Percentiles rank a stretch among this genome's conserved stretches.
Evolutionary conservation across 2,888 invertebrate genomes (phyloP).

Genomic region (Heliconius cydno): DNA sequence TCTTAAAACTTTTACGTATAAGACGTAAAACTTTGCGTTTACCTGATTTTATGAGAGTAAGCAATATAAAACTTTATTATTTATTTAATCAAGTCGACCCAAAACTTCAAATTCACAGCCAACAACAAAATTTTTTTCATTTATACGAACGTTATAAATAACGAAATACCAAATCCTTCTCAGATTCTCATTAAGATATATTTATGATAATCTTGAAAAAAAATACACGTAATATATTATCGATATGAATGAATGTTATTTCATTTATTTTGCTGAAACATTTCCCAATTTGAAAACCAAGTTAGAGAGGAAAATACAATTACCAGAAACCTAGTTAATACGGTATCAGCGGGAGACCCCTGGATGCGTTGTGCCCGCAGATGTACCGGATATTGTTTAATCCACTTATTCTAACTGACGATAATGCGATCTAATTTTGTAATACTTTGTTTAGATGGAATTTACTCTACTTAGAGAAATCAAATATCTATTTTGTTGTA

Average conservation of each 20-base stretch:
- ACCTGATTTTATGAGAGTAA: constrained; percentile 34
- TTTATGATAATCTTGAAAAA: neutral
- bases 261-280: neutral
- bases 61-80: constrained; percentile 44
- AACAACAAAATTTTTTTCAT: constrained; percentile 5
- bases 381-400: constrained; percentile 66
- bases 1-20: constrained; percentile 48
- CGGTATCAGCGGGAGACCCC: constrained; percentile 59
- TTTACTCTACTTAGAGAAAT: neutral
- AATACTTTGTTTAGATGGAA: constrained; percentile 1
- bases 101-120: neutral
- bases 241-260: neutral
- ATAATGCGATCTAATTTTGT: constrained; percentile 49
- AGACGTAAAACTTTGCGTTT: constrained; percentile 45
- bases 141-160: neutral
- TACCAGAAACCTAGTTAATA: constrained; percentile 37
- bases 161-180: neutral
- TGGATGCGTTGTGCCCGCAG: constrained; percentile 39
- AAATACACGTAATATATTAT: neutral
- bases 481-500: neutral
- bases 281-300: neutral
- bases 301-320: constrained; percentile 31
- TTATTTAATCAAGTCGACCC: constrained; percentile 27
- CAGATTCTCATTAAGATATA: neutral
- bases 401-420: constrained; percentile 65